Conservation (phyloP, 1,140 invertebrate genomes). For the Drosophila ficusphila region DNA sequence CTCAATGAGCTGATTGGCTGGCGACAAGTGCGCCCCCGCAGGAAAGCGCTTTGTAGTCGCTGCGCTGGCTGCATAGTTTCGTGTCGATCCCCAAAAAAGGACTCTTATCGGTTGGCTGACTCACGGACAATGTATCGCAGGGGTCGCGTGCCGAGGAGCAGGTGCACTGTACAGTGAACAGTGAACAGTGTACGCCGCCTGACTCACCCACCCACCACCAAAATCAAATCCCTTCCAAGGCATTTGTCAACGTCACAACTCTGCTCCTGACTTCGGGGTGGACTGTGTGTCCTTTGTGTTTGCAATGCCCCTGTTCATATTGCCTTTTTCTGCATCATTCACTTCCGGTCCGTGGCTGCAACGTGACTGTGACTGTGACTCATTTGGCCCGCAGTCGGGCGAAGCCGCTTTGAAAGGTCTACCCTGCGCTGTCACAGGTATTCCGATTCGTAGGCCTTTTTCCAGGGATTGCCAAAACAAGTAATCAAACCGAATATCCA, state of each 20-base stretch:
- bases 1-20: constrained; percentile 9
- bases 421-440: background rate
- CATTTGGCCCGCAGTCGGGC: constrained; percentile 40
- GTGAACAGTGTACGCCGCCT: too few relatives aligned
- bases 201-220: constrained; percentile 49
- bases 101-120: constrained; percentile 62
- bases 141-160: constrained; percentile 69
- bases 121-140: constrained; percentile 14
- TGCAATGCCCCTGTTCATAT: constrained; percentile 35
- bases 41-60: constrained; percentile 18
- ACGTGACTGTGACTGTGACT: too few relatives aligned
- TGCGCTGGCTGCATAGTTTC: constrained; percentile 61
- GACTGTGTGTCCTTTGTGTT: constrained; percentile 48
- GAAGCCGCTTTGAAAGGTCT: constrained; percentile 32
- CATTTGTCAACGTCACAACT: constrained; percentile 76
- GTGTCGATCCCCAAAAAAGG: constrained; percentile 33
- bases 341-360: constrained; percentile 66
- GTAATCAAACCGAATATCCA: too few relatives aligned
- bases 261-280: constrained; percentile 38
- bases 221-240: constrained; percentile 34
- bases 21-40: background rate
- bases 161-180: constrained; percentile 80
- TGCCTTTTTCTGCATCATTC: constrained; percentile 75
- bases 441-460: background rate
- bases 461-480: background rate